Evolutionary conservation across 1,140 invertebrate species (phyloP), one percentile per base, ranked within the genome.

Genomic region (Laupala kohalensis): DNA sequence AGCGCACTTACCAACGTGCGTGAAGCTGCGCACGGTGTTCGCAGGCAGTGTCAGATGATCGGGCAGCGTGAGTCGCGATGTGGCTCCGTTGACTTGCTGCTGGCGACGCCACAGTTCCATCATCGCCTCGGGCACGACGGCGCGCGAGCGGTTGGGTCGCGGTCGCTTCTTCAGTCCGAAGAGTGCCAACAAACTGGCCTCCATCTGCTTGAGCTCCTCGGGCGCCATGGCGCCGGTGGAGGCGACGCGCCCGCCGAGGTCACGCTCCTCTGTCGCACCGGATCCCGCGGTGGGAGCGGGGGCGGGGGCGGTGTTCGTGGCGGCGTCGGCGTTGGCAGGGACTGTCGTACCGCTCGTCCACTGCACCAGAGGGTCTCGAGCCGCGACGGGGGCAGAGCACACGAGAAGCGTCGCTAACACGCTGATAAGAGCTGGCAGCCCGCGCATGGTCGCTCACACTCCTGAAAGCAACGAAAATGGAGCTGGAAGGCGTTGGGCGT

Each of bases 11-110:
- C 91, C 90, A 81, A 86, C 81, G 83, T 95, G 92, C 75, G 87
- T 85, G 83, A 92, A 95, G 80, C 91, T 92, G 75, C 93, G 83
- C 53, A 94, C 90, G 62, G 93, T 95, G 81, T 95, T 95, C 72
- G 93, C 91, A 70, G 86, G 86, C 72, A 85, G 83, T 13, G 86
- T 84, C 74, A 88, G 83, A 72, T 88, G 80, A 69, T 89, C 90
- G 73, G 87, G 86, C 75, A 87, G 87, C 70, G 89, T 88, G 69
- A 92, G 84, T 74, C 85, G 82, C 27, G 86, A 81, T 71, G 85
- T 86, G 74, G 86, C 87, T 37, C 83, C 77, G 73, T 81, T 79
- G 64, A 81, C 76, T 71, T 84, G 83, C 76, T 85, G 87, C 75
- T 90, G 87, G 76, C 84, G 83, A 72, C 84, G 83, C 80, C 94